These are phyloP conservation scores for Cochlearius cochlearius DNA, from an alignment of 2,113 vertebrate species.

Conservation along the genomic window DNA sequence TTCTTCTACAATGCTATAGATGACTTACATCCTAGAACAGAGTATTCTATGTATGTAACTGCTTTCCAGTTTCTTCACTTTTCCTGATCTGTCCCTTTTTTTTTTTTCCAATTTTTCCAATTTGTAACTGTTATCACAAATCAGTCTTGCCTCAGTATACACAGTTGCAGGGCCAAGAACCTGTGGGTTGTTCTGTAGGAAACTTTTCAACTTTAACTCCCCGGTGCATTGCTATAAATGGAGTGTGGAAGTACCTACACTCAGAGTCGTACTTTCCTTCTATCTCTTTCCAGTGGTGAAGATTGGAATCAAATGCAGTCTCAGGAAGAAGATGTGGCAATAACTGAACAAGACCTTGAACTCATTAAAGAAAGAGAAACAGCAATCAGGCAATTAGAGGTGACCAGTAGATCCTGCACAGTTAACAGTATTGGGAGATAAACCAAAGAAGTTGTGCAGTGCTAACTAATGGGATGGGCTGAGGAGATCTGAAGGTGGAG, in stretches of 20 bases:
- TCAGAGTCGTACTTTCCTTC: background rate
- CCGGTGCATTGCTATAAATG: background rate
- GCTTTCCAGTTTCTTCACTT: background rate
- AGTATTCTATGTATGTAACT: background rate
- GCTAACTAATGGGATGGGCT: background rate
- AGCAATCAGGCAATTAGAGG: constrained; percentile 93
- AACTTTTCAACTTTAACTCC: background rate
- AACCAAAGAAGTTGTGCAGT: background rate
- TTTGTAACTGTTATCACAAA: background rate
- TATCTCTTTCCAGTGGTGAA: constrained; percentile 82
- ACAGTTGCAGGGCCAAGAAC: background rate
- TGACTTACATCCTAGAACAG: background rate
- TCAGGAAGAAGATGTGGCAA: constrained; percentile 85
- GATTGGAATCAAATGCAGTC: constrained; percentile 89
- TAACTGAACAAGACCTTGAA: constrained; percentile 95
- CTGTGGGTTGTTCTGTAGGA: background rate
- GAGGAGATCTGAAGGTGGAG: background rate
- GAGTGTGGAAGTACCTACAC: background rate
- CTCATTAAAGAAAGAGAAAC: constrained; percentile 95
- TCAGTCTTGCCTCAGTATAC: background rate
- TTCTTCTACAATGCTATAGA: background rate
- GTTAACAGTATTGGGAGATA: background rate
- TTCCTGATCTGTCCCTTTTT: background rate
- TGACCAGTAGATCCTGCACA: constrained; percentile 49
- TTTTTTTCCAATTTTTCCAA: background rate